phyloP scores from a whole-genome alignment of 2,888 invertebrate species.

The Drosophila borborema region DNA sequence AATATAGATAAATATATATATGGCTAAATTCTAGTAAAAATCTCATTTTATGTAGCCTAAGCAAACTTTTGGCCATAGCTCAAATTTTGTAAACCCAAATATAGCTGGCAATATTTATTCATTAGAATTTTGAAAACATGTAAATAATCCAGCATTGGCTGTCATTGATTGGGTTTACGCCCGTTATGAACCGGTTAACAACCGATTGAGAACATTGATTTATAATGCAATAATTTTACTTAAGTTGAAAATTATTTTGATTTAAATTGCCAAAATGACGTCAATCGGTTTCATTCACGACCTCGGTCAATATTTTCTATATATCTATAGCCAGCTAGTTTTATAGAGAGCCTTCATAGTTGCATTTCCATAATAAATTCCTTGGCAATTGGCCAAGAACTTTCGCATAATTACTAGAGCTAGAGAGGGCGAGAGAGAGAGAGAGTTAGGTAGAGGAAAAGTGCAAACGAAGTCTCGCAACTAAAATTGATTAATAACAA shows the following conservation, averaged over 20 bases:
- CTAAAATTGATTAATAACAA: slow-evolving; percentile 18
- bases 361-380: slow-evolving; percentile 28
- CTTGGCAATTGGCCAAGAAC: slow-evolving; percentile 48
- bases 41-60: background rate
- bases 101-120: background rate
- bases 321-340: slow-evolving; percentile 11
- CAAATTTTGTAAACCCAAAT: background rate
- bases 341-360: slow-evolving; percentile 1
- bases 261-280: slow-evolving; percentile 18
- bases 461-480: background rate
- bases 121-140: background rate
- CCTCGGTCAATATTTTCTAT: slow-evolving; percentile 38
- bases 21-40: background rate
- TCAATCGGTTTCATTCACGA: slow-evolving; percentile 30
- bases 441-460: background rate
- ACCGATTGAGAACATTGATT: background rate
- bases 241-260: slow-evolving; percentile 9
- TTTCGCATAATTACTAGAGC: slow-evolving; percentile 20
- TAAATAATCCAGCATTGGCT: background rate
- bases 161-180: background rate
- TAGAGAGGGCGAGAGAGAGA: background rate
- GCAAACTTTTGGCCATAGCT: background rate
- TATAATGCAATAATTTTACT: background rate
- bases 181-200: background rate
- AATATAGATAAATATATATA: too few species aligned